Conservation (phyloP, 2,888 invertebrate species). For the Thecocarcelia acutangulata region DNA sequence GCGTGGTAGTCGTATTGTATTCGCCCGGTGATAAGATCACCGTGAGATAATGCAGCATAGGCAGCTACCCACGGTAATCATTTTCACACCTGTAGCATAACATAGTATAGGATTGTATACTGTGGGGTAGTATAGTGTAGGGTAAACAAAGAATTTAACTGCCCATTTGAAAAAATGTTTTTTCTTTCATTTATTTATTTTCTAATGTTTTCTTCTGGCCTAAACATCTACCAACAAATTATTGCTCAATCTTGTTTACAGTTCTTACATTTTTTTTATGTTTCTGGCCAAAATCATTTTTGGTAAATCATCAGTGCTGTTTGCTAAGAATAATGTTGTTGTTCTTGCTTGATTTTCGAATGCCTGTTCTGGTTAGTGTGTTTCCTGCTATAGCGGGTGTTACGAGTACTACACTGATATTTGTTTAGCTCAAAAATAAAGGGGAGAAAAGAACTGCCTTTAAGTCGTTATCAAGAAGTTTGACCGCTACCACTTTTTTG, state of each 20-base stretch:
- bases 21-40: no score
- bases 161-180: slow-evolving; percentile 8
- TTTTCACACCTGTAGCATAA: no score
- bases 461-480: slow-evolving; percentile 44
- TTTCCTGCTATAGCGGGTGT: slow-evolving; percentile 67
- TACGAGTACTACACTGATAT: slow-evolving; percentile 27
- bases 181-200: slow-evolving; percentile 2
- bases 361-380: slow-evolving; percentile 10
- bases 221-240: slow-evolving; percentile 45
- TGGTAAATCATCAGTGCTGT: neutral
- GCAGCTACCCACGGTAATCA: no score
- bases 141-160: slow-evolving; percentile 2
- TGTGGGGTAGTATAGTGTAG: neutral
- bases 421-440: neutral
- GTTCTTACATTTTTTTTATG: neutral
- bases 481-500: slow-evolving; percentile 26
- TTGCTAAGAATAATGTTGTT: neutral
- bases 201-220: slow-evolving; percentile 2
- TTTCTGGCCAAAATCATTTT: slow-evolving; percentile 11
- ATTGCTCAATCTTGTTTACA: slow-evolving; percentile 49
- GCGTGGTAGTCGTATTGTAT: no score
- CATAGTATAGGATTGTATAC: no score
- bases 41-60: no score
- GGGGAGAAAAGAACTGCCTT: slow-evolving; percentile 9
- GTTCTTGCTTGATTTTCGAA: neutral